phyloP scores from a whole-genome alignment of 2,113 vertebrate species.

The Meriones unguiculatus region DNA sequence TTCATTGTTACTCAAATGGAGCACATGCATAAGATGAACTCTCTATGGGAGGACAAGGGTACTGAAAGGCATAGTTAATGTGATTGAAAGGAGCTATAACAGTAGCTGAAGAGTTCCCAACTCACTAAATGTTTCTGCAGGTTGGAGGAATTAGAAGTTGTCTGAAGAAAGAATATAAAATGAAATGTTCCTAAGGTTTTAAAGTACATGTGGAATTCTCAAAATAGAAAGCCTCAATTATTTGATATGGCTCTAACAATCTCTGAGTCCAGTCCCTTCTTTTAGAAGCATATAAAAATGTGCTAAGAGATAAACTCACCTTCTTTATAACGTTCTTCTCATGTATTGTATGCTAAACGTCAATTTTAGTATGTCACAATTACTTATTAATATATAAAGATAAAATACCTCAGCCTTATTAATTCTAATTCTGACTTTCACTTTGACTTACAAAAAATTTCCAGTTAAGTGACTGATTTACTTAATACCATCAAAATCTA shows the following conservation, averaged over 20 bases:
- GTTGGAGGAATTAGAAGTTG: conserved; percentile 39
- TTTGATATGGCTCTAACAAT: conserved; percentile 38
- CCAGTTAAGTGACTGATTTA: not conserved
- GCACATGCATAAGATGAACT: conserved; percentile 22
- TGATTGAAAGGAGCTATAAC: conserved; percentile 35
- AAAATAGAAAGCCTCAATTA: not conserved
- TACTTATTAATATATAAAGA: not conserved
- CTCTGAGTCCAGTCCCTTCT: not conserved
- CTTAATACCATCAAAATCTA: not conserved
- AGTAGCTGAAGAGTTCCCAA: conserved; percentile 50
- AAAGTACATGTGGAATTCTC: conserved; percentile 41
- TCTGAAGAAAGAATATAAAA: conserved; percentile 63
- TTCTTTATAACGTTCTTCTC: conserved; percentile 7
- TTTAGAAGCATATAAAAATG: not conserved
- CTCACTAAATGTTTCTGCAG: conserved; percentile 51
- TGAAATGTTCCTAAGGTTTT: conserved; percentile 56
- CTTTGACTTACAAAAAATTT: conserved; percentile 14
- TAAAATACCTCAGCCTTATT: not conserved
- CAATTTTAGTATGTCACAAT: not conserved
- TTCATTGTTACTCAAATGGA: conserved; percentile 64
- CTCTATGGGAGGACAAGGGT: conserved; percentile 43
- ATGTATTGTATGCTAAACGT: not conserved
- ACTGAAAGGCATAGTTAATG: conserved; percentile 52
- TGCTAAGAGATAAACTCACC: not conserved
- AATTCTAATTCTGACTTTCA: conserved; percentile 32